phyloP scores from a whole-genome alignment of 2,113 vertebrate genomes.

The Clarias magur region DNA sequence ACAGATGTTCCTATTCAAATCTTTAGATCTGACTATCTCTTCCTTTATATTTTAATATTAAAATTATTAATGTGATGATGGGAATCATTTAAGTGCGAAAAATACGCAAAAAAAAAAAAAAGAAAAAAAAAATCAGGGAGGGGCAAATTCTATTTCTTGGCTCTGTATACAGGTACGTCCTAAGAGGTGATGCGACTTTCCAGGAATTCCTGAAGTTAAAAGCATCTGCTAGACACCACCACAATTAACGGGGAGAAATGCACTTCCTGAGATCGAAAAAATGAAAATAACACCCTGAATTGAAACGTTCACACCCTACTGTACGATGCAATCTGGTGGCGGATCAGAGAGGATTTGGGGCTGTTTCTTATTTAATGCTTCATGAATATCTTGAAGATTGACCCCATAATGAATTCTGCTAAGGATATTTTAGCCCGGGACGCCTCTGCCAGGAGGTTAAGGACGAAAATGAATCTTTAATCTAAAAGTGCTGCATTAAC shows the following conservation, averaged over 20 bases:
- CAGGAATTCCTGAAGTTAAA: background rate
- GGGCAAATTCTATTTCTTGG: no score
- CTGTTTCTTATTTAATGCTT: background rate
- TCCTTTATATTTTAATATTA: no score
- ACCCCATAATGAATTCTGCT: background rate
- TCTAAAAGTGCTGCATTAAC: background rate
- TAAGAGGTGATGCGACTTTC: constrained; percentile 10
- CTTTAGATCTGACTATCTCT: no score
- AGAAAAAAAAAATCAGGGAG: no score
- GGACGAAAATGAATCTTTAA: background rate
- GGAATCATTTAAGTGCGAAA: no score
- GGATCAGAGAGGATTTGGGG: background rate
- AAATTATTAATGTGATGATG: no score
- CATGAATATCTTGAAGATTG: background rate
- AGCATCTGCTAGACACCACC: background rate
- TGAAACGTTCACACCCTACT: background rate
- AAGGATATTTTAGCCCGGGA: background rate
- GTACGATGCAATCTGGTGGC: background rate
- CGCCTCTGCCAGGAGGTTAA: background rate
- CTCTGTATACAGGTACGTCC: background rate
- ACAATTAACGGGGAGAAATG: background rate
- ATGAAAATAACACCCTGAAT: background rate
- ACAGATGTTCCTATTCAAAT: no score
- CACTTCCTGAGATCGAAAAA: background rate
- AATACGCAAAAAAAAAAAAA: no score